Evolutionary conservation across 2,888 invertebrate genomes (phyloP), one percentile per base, ranked within the genome.

Genomic region (Entomobrya proxima): DNA sequence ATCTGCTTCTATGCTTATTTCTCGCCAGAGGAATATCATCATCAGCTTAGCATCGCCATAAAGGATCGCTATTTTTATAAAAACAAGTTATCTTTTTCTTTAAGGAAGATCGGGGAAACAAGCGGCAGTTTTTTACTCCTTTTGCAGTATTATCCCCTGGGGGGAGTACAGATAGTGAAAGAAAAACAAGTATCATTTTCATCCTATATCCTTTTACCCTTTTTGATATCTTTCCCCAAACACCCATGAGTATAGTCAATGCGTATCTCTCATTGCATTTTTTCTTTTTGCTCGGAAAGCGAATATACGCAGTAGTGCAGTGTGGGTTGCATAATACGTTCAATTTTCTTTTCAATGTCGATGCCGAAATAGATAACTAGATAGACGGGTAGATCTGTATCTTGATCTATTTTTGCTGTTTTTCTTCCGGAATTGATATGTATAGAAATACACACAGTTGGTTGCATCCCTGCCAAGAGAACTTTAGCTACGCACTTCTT

Each of bases 121-220:
- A 67, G 18, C 40, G 40, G 67, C 35, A 64, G 18, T 35, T 72
- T 58, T 78, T 77, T 77, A 64, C 58, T 81, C 30, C 74, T 58
- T 32, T 55, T 81, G 72, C 80, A 81, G n/a, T 40, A 67, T 81
- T 72, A 72, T 74, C 80, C 80, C 80, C 74, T 55, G 80, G 80
- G 61, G 75, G 76, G 37, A 40, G 35, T 75, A 55, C 61, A 37
- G 2, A 67, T 40, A 67, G 21, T 9, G 67, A 37, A 37, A 37
- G 11, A 40, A 40, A 67, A 67, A 67, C 67, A 67, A 40, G 67
- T 67, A 67, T 67, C 67, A 67, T 40, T 67, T 67, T 67, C 67
- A 37, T 40, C 24, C 37, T 24, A 40, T 27, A 58, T 40, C 67
- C 40, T 18, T 35, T n/a, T 35, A 32, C 55, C 58, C 30, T 9